Evolutionary conservation across 2,113 vertebrate genomes (phyloP).

Genomic region (Hypanus sabinus): DNA sequence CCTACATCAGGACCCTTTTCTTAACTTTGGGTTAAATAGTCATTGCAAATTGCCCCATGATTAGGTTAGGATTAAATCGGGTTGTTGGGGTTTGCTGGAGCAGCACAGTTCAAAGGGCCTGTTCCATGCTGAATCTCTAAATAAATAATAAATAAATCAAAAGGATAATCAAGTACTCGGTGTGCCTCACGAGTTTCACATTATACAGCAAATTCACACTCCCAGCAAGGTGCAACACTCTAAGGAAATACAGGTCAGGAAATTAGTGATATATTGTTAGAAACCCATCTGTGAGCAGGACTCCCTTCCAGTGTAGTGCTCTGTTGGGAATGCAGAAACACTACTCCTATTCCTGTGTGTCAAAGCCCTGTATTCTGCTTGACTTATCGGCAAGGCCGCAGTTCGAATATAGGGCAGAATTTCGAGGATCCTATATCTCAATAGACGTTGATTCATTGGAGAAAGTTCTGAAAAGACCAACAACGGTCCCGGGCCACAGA

Average conservation of each 20-base stretch:
- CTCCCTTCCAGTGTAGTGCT: background rate
- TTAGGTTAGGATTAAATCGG: no score
- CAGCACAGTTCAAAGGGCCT: no score
- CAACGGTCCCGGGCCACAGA: background rate
- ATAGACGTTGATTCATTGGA: background rate
- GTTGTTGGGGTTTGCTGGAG: no score
- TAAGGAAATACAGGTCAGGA: background rate
- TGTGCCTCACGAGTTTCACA: background rate
- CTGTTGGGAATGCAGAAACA: background rate
- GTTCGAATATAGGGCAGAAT: background rate
- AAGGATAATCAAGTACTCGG: background rate
- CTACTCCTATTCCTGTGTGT: background rate
- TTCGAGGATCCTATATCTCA: background rate
- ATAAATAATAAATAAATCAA: no score
- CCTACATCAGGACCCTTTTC: no score
- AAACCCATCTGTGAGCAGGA: background rate
- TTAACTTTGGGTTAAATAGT: no score
- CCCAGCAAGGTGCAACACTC: background rate
- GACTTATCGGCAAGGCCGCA: background rate
- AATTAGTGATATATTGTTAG: background rate
- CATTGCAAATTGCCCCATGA: no score
- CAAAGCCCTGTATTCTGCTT: background rate
- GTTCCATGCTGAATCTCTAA: no score
- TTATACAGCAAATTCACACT: background rate
- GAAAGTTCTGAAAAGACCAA: background rate